A percentile compares a stretch with the other conserved stretches of the same genome.
Evolutionary conservation across 2,797 vertebrate species (phyloP).

Genomic region (Parambassis ranga): DNA sequence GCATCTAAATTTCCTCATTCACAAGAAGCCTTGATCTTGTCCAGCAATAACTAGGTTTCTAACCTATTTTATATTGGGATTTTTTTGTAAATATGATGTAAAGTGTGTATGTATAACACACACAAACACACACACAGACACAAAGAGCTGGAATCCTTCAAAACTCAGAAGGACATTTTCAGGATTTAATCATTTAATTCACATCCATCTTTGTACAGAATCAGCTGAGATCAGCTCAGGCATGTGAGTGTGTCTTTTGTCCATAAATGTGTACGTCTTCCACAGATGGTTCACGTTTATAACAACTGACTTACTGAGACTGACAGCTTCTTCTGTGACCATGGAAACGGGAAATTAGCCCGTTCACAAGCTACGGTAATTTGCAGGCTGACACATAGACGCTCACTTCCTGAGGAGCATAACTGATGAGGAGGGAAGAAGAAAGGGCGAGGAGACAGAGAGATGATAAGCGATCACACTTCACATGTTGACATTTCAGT

Average conservation of each 20-base stretch:
- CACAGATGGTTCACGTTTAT: slow-evolving; percentile 49
- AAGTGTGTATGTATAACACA: no score
- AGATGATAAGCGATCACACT: slow-evolving; percentile 5
- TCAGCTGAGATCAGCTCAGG: neutral
- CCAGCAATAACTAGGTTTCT: no score
- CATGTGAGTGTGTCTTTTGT: neutral
- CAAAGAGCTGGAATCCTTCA: neutral
- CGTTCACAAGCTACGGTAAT: slow-evolving; percentile 37
- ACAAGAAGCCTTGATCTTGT: no score
- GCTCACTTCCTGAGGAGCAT: slow-evolving; percentile 35
- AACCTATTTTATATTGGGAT: no score
- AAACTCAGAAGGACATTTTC: fast-evolving
- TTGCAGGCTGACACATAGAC: slow-evolving; percentile 43
- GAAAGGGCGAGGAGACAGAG: neutral
- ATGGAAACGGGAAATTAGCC: slow-evolving; percentile 70
- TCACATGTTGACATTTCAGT: slow-evolving; percentile 18
- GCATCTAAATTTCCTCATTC: no score
- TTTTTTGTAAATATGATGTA: neutral
- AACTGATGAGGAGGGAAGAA: neutral
- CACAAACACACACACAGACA: neutral
- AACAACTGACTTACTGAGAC: slow-evolving; percentile 50
- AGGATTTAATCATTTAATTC: neutral
- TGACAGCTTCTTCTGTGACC: slow-evolving; percentile 65
- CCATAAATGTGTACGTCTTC: neutral
- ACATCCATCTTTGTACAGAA: slow-evolving; percentile 3